These are phyloP conservation scores for Xiphorhynchus elegans DNA, from an alignment of 2,113 vertebrate genomes.

Conservation along the genomic window DNA sequence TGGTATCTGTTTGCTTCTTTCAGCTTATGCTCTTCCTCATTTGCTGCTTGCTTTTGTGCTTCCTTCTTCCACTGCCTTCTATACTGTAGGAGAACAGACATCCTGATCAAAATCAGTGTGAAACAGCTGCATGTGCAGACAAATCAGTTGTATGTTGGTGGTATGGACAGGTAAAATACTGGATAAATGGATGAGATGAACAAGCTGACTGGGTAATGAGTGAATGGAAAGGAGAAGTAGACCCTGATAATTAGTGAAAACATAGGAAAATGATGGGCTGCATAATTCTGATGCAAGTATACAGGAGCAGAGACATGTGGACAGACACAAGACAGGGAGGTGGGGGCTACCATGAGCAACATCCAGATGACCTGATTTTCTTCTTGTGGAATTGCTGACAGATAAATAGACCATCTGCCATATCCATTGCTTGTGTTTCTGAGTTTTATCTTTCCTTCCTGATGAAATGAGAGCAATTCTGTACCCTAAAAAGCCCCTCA, in stretches of 20 bases:
- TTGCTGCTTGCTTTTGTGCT: not conserved
- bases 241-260: not conserved
- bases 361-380: not conserved
- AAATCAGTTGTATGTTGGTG: not conserved
- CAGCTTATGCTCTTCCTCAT: not conserved
- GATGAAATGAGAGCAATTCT: not conserved
- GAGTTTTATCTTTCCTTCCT: not conserved
- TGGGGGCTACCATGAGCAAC: not conserved
- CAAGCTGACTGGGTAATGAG: not conserved
- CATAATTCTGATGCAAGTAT: not conserved
- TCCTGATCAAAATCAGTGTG: not conserved
- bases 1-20: not conserved
- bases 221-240: not conserved
- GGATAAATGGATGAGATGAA: not conserved
- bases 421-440: not conserved
- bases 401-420: not conserved
- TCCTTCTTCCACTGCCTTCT: not conserved
- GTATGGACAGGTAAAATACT: not conserved
- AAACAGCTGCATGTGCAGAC: not conserved
- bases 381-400: not conserved
- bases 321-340: not conserved
- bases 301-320: not conserved
- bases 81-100: not conserved
- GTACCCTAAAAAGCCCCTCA: not conserved
- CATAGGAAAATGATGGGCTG: not conserved